Evolutionary conservation across 2,113 vertebrate species (phyloP), one percentile per base, ranked within the genome.

Genomic region (Oxyruncus cristatus): DNA sequence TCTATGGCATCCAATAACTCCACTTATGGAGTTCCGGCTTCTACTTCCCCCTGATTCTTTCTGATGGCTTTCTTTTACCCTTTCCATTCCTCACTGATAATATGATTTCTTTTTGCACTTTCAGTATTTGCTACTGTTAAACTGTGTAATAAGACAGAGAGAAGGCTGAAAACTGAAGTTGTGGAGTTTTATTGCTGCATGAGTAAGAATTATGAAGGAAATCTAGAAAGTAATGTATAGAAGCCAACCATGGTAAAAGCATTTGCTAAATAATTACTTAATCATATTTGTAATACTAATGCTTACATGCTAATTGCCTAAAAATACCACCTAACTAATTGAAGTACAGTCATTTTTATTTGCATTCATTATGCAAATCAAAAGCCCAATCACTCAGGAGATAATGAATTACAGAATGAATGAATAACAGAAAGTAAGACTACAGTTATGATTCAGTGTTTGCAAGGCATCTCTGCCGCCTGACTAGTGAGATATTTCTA

Each of bases 281-380:
- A 95, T 92, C 61, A 28, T 89, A 58, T 73, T 92, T 84, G 56
- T 92, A 83, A 86, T 92, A 75, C 42, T 84, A 86, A 95, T 78
- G 41, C 82, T 93, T 88, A 80, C 75, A 47, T 85, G 61, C 76
- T 86, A 96, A 80, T 91, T 93, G 47, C 50, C 42, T 93, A 86
- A 95, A 92, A 94, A 86, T 84, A 42, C 3, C 39, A 47, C 74
- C 65, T 49, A 53, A 79, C 56, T 83, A 88, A 90, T 53, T 79
- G 58, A 80, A 71, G 59, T 73, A 80, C 44, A 83, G 59, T 83
- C 41, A 84, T 77, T 94, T 94, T 92, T 87, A 76, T 94, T 92
- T 92, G 68, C 59, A 81, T 61, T 91, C 78, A 58, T 94, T 90
- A 85, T 84, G 59, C 63, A 88, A 80, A 94, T 80, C 37, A 80